Base-by-base conservation (phyloP, 2,797 vertebrate species). In the Amblyopsis hoosieri region DNA sequence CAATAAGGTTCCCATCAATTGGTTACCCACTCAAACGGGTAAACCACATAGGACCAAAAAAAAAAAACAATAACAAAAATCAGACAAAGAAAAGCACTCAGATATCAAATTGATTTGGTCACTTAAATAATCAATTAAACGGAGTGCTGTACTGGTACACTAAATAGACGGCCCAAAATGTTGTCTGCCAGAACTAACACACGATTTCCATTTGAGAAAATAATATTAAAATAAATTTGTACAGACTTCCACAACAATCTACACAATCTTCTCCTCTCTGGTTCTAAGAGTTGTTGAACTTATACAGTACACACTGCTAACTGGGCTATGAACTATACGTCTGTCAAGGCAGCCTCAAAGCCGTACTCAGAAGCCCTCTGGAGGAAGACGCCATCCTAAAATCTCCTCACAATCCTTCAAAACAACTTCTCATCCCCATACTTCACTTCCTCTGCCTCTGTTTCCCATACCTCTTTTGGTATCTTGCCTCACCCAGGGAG, bases 381-480 rank as follows among this genome's bases (percentile, higher is more conserved):
- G 77, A 79, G 83, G 66, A 78, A 73, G 49, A 47, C 45, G 5
- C 55, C 58, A 79, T 74, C 74, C 75, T 72, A 12, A 79, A 72
- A 81, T 80, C 78, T 78, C 31, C 15, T 11, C 59, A 33, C 61
- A 51, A 74, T 73, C 48, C 62, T 75, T 83, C 58, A 79, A 80
- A 82, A 80, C 60, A 74, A 48, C 64, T 66, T 62, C 61, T 76
- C 66, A 64, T 80, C 76, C 54, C 31, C 3, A 17, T 52, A 17
- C 60, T 33, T 47, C 13, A 42, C 31, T 58, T 60, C 64, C 64
- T 71, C 51, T 47, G n/a, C 8, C 19, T 54, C 61, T 57, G 19
- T 46, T 57, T 60, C 53, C 62, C 57, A 0, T 57, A 54, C 50
- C 7, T 45, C 45, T 59, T 17, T 45, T 45, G 4, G 14, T 51